phyloP scores from a whole-genome alignment of 2,888 invertebrate genomes.

The Poecilobothrus nobilitatus region DNA sequence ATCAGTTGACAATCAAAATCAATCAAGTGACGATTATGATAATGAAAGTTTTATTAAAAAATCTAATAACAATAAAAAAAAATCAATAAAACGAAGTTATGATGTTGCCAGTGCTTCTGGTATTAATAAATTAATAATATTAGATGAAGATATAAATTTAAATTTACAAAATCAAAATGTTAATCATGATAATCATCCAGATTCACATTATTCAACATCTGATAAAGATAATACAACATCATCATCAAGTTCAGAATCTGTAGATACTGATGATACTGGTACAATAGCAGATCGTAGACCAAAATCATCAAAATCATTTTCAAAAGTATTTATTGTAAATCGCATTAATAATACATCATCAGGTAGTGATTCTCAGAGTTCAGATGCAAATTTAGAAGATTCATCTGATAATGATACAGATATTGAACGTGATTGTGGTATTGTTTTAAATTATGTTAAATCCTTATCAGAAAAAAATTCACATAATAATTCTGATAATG shows the following conservation, averaged over 20 bases:
- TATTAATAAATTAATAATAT: slow-evolving; percentile 23
- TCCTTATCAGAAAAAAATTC: slow-evolving; percentile 26
- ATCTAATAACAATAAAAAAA: slow-evolving; percentile 15
- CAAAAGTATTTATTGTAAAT: slow-evolving; percentile 61
- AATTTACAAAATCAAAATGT: not conserved
- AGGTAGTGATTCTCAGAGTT: slow-evolving; percentile 51
- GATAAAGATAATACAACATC: slow-evolving; percentile 21
- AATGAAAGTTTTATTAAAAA: slow-evolving; percentile 22
- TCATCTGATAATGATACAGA: slow-evolving; percentile 58
- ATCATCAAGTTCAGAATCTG: slow-evolving; percentile 38
- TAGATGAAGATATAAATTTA: slow-evolving; percentile 13
- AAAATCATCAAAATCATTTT: slow-evolving; percentile 49
- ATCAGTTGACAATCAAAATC: slow-evolving; percentile 37
- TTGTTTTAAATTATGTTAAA: slow-evolving; percentile 41
- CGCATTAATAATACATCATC: slow-evolving; percentile 49
- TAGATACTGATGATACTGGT: slow-evolving; percentile 50
- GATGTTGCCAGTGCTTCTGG: slow-evolving; percentile 32
- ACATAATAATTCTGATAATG: slow-evolving; percentile 20
- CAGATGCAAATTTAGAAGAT: slow-evolving; percentile 48
- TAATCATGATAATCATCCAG: slow-evolving; percentile 27
- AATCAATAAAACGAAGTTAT: slow-evolving; percentile 35
- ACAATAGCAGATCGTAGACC: slow-evolving; percentile 48
- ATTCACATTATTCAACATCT: slow-evolving; percentile 38
- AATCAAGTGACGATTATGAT: slow-evolving; percentile 34
- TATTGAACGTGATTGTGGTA: slow-evolving; percentile 46